phyloP scores from a whole-genome alignment of 2,113 vertebrate genomes.

The Tychaedon coryphoeus region DNA sequence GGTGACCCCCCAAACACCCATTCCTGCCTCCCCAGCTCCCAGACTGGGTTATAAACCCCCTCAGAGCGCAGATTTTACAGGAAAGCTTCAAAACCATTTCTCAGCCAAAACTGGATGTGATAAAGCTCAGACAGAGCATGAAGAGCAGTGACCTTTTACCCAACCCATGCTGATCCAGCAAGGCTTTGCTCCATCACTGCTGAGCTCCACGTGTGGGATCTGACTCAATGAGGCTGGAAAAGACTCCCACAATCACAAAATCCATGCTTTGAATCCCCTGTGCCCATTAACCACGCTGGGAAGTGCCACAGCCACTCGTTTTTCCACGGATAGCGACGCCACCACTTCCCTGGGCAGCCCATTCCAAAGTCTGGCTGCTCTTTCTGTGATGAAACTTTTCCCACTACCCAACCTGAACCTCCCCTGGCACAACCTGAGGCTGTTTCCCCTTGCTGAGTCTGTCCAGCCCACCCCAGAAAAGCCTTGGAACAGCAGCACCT shows the following conservation, averaged over 20 bases:
- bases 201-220: rapidly evolving
- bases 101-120: background rate
- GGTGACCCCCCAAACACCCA: background rate
- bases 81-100: background rate
- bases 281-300: rapidly evolving
- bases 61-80: background rate
- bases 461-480: background rate
- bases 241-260: background rate
- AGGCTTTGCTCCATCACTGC: background rate
- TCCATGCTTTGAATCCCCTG: background rate
- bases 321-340: background rate
- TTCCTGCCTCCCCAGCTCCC: background rate
- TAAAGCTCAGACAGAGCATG: rapidly evolving
- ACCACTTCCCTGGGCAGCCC: background rate
- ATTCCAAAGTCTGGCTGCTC: background rate
- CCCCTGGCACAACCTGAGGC: background rate
- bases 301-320: rapidly evolving
- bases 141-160: rapidly evolving
- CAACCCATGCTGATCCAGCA: rapidly evolving
- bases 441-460: background rate
- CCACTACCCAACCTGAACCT: background rate
- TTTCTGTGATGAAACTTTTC: rapidly evolving
- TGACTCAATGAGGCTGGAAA: rapidly evolving
- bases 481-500: background rate
- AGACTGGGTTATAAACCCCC: rapidly evolving